phyloP scores from a whole-genome alignment of 2,888 invertebrate genomes.

The Piscicola geometra region DNA sequence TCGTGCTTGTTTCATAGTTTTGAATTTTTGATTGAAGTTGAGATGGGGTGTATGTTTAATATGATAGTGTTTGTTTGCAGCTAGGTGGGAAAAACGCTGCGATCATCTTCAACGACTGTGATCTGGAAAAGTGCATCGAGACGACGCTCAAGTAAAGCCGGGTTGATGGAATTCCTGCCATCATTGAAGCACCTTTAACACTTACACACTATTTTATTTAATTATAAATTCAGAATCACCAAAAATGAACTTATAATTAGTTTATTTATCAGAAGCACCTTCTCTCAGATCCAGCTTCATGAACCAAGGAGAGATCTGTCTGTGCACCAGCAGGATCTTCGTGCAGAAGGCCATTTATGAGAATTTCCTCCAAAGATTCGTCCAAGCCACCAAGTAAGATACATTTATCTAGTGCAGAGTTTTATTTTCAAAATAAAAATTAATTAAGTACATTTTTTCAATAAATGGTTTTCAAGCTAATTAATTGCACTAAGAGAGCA shows the following conservation, averaged over 20 bases:
- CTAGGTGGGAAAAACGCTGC: slow-evolving; percentile 62
- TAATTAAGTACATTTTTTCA: too few species aligned
- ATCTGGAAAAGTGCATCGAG: slow-evolving; percentile 53
- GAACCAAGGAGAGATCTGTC: slow-evolving; percentile 62
- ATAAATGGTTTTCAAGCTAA: background rate
- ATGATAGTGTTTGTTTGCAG: too few species aligned
- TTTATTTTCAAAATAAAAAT: too few species aligned
- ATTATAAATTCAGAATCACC: too few species aligned
- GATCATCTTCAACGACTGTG: slow-evolving; percentile 59
- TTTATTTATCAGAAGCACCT: background rate
- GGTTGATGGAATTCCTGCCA: too few species aligned
- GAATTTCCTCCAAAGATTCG: slow-evolving; percentile 56
- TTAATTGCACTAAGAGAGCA: background rate
- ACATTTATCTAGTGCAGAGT: background rate
- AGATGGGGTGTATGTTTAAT: too few species aligned
- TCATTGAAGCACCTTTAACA: too few species aligned
- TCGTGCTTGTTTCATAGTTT: slow-evolving; percentile 25
- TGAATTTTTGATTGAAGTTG: too few species aligned
- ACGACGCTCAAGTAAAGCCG: slow-evolving; percentile 33
- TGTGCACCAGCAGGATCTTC: slow-evolving; percentile 60
- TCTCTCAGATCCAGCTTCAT: slow-evolving; percentile 58
- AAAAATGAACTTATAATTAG: too few species aligned
- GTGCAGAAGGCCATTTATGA: slow-evolving; percentile 58
- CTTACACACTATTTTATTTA: too few species aligned
- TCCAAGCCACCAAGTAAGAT: slow-evolving; percentile 52